Percentiles rank a stretch among this genome's conserved stretches.
Conservation (phyloP, 2,888 invertebrate genomes). For the Meteorus colon region DNA sequence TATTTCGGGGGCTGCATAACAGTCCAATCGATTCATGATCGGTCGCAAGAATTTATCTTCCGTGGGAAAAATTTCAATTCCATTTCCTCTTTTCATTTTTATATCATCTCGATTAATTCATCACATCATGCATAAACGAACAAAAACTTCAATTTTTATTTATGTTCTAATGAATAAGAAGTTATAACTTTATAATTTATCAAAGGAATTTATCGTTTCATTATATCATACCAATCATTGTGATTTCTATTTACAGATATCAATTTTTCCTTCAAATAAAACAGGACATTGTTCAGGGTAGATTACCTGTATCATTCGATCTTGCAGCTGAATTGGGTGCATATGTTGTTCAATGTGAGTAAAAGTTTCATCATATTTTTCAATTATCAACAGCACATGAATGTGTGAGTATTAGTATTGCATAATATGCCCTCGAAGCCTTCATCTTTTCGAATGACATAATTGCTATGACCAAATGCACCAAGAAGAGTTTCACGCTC, state of each 20-base stretch:
- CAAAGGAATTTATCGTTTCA: conserved; percentile 14
- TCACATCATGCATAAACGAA: too few species aligned
- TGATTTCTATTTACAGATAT: conserved; percentile 80
- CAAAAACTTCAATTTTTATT: too few species aligned
- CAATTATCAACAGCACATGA: not conserved
- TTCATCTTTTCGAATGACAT: not conserved
- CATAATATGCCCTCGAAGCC: not conserved
- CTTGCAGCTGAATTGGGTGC: conserved; percentile 94
- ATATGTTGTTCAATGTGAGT: conserved; percentile 96
- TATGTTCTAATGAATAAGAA: too few species aligned
- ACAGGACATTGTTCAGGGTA: conserved; percentile 95
- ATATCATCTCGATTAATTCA: too few species aligned
- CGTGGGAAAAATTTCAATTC: conserved; percentile 1
- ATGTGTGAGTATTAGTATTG: not conserved
- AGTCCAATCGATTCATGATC: conserved; percentile 29
- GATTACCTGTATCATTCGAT: conserved; percentile 92
- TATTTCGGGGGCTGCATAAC: conserved; percentile 21
- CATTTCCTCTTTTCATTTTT: not conserved
- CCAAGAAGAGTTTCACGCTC: not conserved
- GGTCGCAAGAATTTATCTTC: conserved; percentile 10
- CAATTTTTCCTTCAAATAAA: conserved; percentile 98
- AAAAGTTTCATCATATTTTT: conserved; percentile 33
- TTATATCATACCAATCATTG: conserved; percentile 8
- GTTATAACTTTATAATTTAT: not conserved
- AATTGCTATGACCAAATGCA: not conserved